Conservation (phyloP, 2,888 invertebrate genomes). For the Zaprionus obscuricornis region DNA sequence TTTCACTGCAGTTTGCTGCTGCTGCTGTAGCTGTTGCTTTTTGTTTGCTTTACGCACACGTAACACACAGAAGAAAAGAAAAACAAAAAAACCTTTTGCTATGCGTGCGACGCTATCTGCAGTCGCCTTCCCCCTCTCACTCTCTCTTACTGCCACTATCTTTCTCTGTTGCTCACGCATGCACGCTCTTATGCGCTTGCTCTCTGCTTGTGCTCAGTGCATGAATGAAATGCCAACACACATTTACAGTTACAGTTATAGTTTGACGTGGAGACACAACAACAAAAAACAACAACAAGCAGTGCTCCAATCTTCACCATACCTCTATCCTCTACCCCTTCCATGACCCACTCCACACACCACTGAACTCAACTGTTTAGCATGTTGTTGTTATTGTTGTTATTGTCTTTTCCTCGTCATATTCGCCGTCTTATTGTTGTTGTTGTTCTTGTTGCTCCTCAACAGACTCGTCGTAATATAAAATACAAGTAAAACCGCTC, state of each 20-base stretch:
- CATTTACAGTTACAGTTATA: conserved; percentile 78
- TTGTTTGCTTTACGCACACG: conserved; percentile 59
- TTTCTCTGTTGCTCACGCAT: neutral
- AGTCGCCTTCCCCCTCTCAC: conserved; percentile 14
- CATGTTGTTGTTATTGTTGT: conserved; percentile 63
- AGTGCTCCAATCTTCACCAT: too few species aligned
- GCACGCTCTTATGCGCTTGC: conserved; percentile 23
- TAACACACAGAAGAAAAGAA: conserved; percentile 36
- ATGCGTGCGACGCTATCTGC: conserved; percentile 68
- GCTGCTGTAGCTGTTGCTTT: neutral
- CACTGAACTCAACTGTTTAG: conserved; percentile 41
- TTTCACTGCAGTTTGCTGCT: neutral
- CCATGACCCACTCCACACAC: too few species aligned
- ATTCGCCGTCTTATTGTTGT: conserved; percentile 25
- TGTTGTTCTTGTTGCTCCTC: conserved; percentile 30
- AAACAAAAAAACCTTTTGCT: conserved; percentile 38
- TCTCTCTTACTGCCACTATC: conserved; percentile 19
- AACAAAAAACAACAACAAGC: conserved; percentile 30
- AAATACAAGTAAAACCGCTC: conserved; percentile 52
- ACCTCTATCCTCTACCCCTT: too few species aligned
- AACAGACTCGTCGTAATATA: conserved; percentile 44
- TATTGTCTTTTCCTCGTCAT: conserved; percentile 37
- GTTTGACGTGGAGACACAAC: conserved; percentile 46
- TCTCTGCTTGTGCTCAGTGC: conserved; percentile 10
- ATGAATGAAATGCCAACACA: conserved; percentile 79